Conservation (phyloP, 1,140 invertebrate species). For the Aphaenogaster rudis region DNA sequence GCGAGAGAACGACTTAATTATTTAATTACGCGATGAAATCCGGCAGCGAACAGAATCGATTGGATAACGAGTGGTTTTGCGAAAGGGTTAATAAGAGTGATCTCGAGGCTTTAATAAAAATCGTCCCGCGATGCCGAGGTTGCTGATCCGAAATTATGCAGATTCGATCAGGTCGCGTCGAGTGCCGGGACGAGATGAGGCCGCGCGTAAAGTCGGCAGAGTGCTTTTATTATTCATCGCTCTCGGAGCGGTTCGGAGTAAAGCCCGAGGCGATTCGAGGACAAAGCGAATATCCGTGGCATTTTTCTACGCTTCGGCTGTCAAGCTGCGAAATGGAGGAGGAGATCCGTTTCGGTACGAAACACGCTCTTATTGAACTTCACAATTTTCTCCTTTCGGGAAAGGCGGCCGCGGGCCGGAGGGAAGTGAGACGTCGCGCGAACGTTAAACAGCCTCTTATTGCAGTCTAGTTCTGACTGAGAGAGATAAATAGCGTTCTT, state of each 20-base stretch:
- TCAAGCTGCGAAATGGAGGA: conserved; percentile 39
- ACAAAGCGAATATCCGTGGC: conserved; percentile 74
- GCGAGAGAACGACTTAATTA: conserved; percentile 9
- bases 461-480: conserved; percentile 25
- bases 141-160: conserved; percentile 75
- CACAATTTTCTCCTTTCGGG: conserved; percentile 14
- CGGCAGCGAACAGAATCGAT: background rate
- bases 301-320: conserved; percentile 72
- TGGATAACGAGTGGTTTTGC: conserved; percentile 29
- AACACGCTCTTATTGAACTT: conserved; percentile 63
- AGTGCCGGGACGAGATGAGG: conserved; percentile 40
- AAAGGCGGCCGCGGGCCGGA: background rate
- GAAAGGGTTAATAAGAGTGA: conserved; percentile 19
- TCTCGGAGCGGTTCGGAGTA: conserved; percentile 44
- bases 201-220: conserved; percentile 69
- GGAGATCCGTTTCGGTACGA: conserved; percentile 48
- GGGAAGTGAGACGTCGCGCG: background rate
- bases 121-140: conserved; percentile 44
- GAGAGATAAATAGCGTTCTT: background rate
- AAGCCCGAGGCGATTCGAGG: conserved; percentile 65
- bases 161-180: conserved; percentile 68
- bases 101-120: conserved; percentile 51
- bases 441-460: conserved; percentile 54
- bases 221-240: conserved; percentile 79
- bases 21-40: conserved; percentile 31